These are phyloP conservation scores for Falcaria lacertinaria DNA, from an alignment of 2,888 invertebrate species.

Conservation along the genomic window DNA sequence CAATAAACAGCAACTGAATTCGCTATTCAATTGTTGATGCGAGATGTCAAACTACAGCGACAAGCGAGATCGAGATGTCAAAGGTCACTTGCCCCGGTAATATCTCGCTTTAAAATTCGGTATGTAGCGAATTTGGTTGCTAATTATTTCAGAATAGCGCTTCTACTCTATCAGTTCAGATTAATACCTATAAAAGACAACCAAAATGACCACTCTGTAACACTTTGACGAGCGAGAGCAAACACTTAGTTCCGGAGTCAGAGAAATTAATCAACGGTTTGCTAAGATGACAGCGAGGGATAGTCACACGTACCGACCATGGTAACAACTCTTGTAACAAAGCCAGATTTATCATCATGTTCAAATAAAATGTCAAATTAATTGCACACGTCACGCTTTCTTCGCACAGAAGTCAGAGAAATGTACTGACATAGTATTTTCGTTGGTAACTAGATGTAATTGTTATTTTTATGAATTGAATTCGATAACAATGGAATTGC, in stretches of 20 bases:
- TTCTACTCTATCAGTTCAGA: too few relatives aligned
- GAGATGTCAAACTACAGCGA: too few relatives aligned
- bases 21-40: too few relatives aligned
- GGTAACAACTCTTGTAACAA: constrained; percentile 14
- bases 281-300: constrained; percentile 12
- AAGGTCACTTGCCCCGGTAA: too few relatives aligned
- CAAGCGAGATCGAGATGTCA: too few relatives aligned
- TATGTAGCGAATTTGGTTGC: too few relatives aligned
- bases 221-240: not conserved
- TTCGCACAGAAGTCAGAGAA: constrained; percentile 27
- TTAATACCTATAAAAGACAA: too few relatives aligned
- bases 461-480: constrained; percentile 30
- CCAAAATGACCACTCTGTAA: not conserved
- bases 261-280: not conserved
- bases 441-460: constrained; percentile 8
- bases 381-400: constrained; percentile 55
- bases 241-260: not conserved
- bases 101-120: too few relatives aligned
- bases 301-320: constrained; percentile 18
- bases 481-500: constrained; percentile 32
- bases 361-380: constrained; percentile 43
- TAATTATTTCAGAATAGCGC: too few relatives aligned
- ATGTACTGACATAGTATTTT: constrained; percentile 17
- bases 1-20: too few relatives aligned
- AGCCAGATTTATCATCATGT: constrained; percentile 28